Evolutionary conservation across 2,797 vertebrate species (phyloP), one percentile per base, ranked within the genome.

Genomic region (Cynopterus sphinx): DNA sequence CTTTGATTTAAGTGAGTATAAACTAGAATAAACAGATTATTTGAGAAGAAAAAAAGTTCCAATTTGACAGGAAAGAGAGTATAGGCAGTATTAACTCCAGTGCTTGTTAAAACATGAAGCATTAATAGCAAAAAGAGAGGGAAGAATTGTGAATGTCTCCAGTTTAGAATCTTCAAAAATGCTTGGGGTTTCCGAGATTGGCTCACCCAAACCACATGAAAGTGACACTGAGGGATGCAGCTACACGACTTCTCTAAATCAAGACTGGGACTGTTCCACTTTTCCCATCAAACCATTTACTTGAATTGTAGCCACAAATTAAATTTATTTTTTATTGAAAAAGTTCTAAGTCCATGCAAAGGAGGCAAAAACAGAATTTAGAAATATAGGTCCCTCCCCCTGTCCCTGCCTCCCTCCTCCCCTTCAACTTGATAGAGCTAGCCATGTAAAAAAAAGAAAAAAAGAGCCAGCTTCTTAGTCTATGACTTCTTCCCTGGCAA

Each of bases 251-350:
- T 98, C 97, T 98, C 98, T 97, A 98, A 98, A 98, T 96, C 97
- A 97, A 98, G 98, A 96, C 97, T 98, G 97, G 96, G 98, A 96
- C 97, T 89, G 93, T 97, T 98, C 98, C 96, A 97, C 97, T 97
- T 98, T 98, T 94, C 97, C 98, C 98, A 98, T 98, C 97, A 98
- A 97, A 96, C 98, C 98, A 97, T 95, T 96, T 96, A 98, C 98
- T 98, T 98, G 98, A 98, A 98, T 98, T 94, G 96, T 46, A 98
- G 97, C 98, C 98, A 98, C 98, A 98, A 98, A 98, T 98, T 98
- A 98, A 98, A 98, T 98, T 98, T 98, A 98, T 98, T 98, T 98
- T 98, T 98, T 98, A 98, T 98, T 98, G 98, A 98, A 98, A 98
- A 98, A 98, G 97, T 97, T 98, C 97, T 98, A 98, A 98, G 97